Conservation (phyloP, 2,888 invertebrate genomes). For the Leptopilina syphax region DNA sequence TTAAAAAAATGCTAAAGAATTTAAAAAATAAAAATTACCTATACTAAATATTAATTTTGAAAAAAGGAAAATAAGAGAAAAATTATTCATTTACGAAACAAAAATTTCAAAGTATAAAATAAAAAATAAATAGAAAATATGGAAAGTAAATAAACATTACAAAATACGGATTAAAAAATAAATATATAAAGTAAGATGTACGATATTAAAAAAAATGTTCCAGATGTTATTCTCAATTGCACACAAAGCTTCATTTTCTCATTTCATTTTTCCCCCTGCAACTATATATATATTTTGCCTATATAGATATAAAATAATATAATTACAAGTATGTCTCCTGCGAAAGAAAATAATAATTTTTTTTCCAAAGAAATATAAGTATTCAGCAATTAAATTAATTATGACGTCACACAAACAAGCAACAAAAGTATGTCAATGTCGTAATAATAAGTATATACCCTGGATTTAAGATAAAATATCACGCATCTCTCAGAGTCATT, state of each 20-base stretch:
- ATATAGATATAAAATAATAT: background rate
- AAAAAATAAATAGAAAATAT: too few relatives aligned
- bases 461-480: constrained; percentile 31
- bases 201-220: background rate
- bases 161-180: too few relatives aligned
- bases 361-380: constrained; percentile 5
- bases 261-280: background rate
- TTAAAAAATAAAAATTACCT: too few relatives aligned
- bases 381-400: constrained; percentile 33
- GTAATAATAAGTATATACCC: constrained; percentile 28
- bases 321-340: background rate
- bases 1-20: too few relatives aligned
- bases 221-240: background rate
- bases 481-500: constrained; percentile 4
- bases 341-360: constrained; percentile 13
- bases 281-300: background rate
- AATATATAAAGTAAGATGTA: too few relatives aligned
- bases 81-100: too few relatives aligned
- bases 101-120: too few relatives aligned
- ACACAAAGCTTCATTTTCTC: background rate
- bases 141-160: too few relatives aligned
- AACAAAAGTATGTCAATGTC: constrained; percentile 33
- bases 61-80: too few relatives aligned
- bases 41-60: too few relatives aligned
- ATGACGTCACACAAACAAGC: constrained; percentile 7